These are phyloP conservation scores for Morphnarchus princeps DNA, from an alignment of 2,113 vertebrate species.

Conservation along the genomic window DNA sequence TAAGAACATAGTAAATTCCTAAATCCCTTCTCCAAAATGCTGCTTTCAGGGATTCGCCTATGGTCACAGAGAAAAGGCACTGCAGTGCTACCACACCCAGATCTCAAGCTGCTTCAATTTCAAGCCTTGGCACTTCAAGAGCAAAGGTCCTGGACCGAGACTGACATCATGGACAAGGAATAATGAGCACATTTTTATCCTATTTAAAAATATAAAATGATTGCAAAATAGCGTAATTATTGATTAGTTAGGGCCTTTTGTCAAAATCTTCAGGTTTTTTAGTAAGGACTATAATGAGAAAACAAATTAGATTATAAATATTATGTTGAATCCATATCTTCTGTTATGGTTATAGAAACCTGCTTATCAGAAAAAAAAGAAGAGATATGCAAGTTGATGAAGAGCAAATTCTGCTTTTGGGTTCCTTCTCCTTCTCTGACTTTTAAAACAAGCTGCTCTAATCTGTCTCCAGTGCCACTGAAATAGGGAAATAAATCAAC, in stretches of 20 bases:
- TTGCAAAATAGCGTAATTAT: not conserved
- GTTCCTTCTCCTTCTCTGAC: not conserved
- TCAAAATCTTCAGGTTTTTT: not conserved
- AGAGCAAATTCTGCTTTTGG: not conserved
- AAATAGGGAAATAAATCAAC: not conserved
- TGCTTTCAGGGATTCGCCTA: not conserved
- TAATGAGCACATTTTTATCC: not conserved
- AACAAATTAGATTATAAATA: not conserved
- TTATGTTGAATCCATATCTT: not conserved
- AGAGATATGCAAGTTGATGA: not conserved
- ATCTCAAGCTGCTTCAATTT: not conserved
- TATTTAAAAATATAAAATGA: not conserved
- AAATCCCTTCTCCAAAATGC: not conserved
- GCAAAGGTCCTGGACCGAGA: not conserved
- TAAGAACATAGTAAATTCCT: not conserved
- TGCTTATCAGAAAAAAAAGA: not conserved
- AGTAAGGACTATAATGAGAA: not conserved
- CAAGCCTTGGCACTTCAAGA: not conserved
- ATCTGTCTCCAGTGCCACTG: not conserved
- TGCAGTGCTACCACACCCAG: not conserved
- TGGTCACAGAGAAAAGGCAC: not conserved
- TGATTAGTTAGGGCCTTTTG: not conserved
- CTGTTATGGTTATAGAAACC: not conserved
- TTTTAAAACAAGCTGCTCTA: not conserved
- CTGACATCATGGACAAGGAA: not conserved